phyloP scores from a whole-genome alignment of 2,797 vertebrate genomes.

The Xenentodon cancila region DNA sequence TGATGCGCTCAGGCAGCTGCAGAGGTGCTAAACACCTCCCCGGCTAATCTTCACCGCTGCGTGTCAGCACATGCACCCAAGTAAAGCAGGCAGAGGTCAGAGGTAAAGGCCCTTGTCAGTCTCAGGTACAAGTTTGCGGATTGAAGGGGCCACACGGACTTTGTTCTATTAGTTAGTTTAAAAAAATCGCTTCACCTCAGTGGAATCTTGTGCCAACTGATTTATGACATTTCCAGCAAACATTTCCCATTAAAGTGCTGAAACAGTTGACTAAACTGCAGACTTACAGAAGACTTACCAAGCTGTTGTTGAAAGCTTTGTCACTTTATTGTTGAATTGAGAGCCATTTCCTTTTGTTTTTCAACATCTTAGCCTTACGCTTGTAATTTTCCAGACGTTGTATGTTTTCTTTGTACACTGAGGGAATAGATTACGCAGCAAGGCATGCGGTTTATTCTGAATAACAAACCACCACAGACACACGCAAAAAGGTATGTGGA shows the following conservation, averaged over 20 bases:
- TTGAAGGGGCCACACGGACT: slow-evolving; percentile 17
- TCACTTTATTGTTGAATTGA: slow-evolving; percentile 24
- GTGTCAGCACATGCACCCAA: slow-evolving; percentile 28
- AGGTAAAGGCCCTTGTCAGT: slow-evolving; percentile 40
- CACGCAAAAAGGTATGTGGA: slow-evolving; percentile 65
- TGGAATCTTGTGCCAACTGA: background rate
- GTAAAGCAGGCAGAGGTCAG: slow-evolving; percentile 42
- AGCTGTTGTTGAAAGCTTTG: slow-evolving; percentile 41
- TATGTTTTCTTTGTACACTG: slow-evolving; percentile 34
- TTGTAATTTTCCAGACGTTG: slow-evolving; percentile 66
- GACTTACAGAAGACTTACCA: slow-evolving; percentile 24
- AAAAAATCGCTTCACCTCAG: background rate
- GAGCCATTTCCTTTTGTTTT: slow-evolving; percentile 69
- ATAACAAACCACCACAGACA: slow-evolving; percentile 50
- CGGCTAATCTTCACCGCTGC: slow-evolving; percentile 32
- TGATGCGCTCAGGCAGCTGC: slow-evolving; percentile 38
- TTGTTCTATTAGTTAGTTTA: background rate
- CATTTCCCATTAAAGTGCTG: slow-evolving; percentile 16
- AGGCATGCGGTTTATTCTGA: slow-evolving; percentile 26
- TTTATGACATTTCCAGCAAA: slow-evolving; percentile 19
- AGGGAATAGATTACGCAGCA: slow-evolving; percentile 43
- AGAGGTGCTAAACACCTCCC: slow-evolving; percentile 21
- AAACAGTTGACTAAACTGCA: slow-evolving; percentile 22
- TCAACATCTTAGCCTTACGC: slow-evolving; percentile 44
- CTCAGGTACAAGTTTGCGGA: slow-evolving; percentile 36